Conservation (phyloP, 2,888 invertebrate species). For the Dryadula phaetusa region DNA sequence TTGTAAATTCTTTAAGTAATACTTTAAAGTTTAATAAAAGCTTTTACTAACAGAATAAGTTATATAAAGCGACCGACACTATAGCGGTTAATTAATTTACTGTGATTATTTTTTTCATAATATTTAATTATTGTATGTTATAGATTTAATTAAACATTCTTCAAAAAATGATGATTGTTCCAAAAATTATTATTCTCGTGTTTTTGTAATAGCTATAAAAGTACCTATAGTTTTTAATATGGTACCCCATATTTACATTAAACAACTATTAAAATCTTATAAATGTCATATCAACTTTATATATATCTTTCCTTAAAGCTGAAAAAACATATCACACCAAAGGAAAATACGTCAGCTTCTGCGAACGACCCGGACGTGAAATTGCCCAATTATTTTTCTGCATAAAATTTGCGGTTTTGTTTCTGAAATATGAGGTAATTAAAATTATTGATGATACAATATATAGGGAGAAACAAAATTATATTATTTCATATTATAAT, state of each 20-base stretch:
- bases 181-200: background rate
- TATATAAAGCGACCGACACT: too few species aligned
- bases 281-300: background rate
- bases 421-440: background rate
- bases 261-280: background rate
- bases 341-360: slow-evolving; percentile 19
- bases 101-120: too few species aligned
- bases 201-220: too few species aligned
- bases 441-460: background rate
- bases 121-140: too few species aligned
- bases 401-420: slow-evolving; percentile 15
- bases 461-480: background rate
- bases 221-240: too few species aligned
- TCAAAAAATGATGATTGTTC: background rate
- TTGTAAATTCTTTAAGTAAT: too few species aligned
- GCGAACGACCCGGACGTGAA: slow-evolving; percentile 18
- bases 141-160: too few species aligned
- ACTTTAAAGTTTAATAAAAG: too few species aligned
- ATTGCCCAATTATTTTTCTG: slow-evolving; percentile 9
- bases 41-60: too few species aligned
- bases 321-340: slow-evolving; percentile 10
- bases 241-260: background rate
- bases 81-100: too few species aligned
- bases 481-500: too few species aligned
- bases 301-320: slow-evolving; percentile 10